These are phyloP conservation scores for Girardinus metallicus DNA, from an alignment of 2,797 vertebrate species.

Conservation along the genomic window DNA sequence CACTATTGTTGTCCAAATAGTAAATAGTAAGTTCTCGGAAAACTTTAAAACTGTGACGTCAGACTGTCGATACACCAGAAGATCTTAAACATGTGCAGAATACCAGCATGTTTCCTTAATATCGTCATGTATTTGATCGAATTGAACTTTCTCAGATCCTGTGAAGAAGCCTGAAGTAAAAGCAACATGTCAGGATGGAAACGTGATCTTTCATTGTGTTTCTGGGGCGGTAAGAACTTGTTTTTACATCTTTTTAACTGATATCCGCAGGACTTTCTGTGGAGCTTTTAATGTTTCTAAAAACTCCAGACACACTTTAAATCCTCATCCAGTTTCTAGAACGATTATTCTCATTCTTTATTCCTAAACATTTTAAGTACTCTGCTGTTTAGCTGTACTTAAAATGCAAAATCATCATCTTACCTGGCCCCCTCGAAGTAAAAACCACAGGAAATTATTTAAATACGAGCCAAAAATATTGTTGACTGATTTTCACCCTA, in stretches of 20 bases:
- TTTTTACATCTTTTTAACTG: neutral
- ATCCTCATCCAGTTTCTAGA: too few species aligned
- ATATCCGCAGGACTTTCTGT: neutral
- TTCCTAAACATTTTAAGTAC: neutral
- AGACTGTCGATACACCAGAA: too few species aligned
- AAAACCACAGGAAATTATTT: neutral
- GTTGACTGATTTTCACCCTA: neutral
- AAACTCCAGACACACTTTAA: too few species aligned
- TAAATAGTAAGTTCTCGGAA: too few species aligned
- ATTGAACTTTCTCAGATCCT: neutral
- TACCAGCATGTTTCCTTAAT: neutral
- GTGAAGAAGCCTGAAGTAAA: neutral
- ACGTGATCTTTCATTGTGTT: neutral
- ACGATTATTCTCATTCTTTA: neutral
- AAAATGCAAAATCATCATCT: neutral
- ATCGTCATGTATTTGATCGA: neutral
- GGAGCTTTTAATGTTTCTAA: neutral
- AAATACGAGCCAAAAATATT: neutral
- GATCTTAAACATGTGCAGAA: too few species aligned
- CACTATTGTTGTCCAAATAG: too few species aligned
- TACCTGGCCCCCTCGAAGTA: neutral
- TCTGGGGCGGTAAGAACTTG: slow-evolving; percentile 25
- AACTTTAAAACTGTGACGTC: too few species aligned
- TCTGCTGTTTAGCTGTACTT: neutral
- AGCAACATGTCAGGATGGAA: accelerated